phyloP scores from a whole-genome alignment of 1,140 invertebrate species.

The Polypedilum vanderplanki region DNA sequence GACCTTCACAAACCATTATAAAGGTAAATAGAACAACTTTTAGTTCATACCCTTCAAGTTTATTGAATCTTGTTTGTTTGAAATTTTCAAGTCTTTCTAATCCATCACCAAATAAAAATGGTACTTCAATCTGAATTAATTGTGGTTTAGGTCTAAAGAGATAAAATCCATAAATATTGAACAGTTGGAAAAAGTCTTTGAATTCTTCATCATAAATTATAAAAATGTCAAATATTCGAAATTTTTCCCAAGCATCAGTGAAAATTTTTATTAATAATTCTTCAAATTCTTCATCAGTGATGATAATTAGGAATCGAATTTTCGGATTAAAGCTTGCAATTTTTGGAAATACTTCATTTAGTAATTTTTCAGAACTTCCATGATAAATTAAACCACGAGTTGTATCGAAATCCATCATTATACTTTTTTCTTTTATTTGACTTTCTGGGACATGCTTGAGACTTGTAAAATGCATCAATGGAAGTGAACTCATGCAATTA shows the following conservation, averaged over 20 bases:
- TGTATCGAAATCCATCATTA: background rate
- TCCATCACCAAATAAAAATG: background rate
- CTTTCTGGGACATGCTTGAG: no score
- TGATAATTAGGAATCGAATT: background rate
- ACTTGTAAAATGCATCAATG: background rate
- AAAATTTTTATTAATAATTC: background rate
- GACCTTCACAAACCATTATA: background rate
- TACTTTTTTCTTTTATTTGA: background rate
- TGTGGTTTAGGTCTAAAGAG: background rate
- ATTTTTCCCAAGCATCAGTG: background rate
- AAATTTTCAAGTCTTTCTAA: background rate
- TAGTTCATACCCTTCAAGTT: background rate
- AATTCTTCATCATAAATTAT: constrained; percentile 1
- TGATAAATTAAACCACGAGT: background rate
- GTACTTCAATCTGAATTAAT: background rate
- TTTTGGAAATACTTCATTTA: background rate
- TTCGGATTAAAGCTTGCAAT: background rate
- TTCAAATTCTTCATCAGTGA: background rate
- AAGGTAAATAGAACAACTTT: background rate
- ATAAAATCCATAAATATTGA: background rate
- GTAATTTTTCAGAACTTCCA: background rate
- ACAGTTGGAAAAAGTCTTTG: background rate
- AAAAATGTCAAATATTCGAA: background rate
- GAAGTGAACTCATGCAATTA: background rate
- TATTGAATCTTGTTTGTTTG: constrained; percentile 14